A percentile compares a stretch with the other conserved stretches of the same genome.
Conservation (phyloP, 2,888 invertebrate species). For the Drosophila prolongata region DNA sequence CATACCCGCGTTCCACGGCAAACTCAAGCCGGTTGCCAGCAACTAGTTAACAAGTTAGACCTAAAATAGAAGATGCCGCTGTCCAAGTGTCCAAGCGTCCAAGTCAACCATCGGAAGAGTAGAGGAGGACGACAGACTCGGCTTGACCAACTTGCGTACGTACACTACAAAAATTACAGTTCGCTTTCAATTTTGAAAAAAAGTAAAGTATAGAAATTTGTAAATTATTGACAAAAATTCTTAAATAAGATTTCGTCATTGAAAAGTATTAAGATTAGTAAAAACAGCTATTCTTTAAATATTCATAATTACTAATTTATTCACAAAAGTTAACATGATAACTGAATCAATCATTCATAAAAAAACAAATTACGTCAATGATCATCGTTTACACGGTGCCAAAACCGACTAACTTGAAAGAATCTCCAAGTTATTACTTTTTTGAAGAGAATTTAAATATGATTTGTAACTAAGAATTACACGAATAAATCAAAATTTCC, state of each 20-base stretch:
- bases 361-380: not conserved
- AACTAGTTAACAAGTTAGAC: constrained; percentile 77
- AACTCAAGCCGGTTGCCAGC: constrained; percentile 39
- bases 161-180: constrained; percentile 10
- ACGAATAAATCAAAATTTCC: too few species aligned
- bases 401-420: not conserved
- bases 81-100: constrained; percentile 21
- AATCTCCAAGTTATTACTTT: too few species aligned
- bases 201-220: too few species aligned
- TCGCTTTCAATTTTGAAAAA: not conserved
- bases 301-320: not conserved
- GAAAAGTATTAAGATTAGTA: too few species aligned
- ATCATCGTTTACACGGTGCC: not conserved
- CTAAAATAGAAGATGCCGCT: constrained; percentile 69
- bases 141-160: constrained; percentile 56
- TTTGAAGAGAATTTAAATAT: too few species aligned
- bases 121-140: constrained; percentile 15
- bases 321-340: not conserved
- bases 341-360: not conserved
- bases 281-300: too few species aligned
- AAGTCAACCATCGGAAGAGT: constrained; percentile 19
- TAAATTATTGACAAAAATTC: too few species aligned
- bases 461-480: too few species aligned
- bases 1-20: constrained; percentile 39
- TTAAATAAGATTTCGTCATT: too few species aligned